Conservation (phyloP, 2,888 invertebrate genomes). For the Poecilobothrus nobilitatus region DNA sequence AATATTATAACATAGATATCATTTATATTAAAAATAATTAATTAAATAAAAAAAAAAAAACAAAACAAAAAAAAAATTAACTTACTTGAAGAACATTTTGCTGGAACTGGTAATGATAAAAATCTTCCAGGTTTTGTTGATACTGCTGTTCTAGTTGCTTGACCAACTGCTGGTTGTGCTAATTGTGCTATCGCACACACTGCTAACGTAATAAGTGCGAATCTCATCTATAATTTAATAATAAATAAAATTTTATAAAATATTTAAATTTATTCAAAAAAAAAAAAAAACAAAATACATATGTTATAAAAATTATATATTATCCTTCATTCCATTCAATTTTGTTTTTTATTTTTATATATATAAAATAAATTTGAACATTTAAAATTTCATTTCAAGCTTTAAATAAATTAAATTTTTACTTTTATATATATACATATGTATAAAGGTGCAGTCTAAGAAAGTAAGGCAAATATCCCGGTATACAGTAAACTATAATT, state of each 20-base stretch:
- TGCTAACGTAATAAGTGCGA: constrained; percentile 54
- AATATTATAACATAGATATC: too few relatives aligned
- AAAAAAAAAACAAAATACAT: neutral
- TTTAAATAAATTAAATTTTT: too few relatives aligned
- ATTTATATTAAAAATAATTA: too few relatives aligned
- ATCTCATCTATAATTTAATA: constrained; percentile 55
- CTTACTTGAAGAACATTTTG: constrained; percentile 80
- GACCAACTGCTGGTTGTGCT: constrained; percentile 49
- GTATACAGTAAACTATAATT: too few relatives aligned
- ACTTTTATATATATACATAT: too few relatives aligned
- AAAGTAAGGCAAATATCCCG: too few relatives aligned
- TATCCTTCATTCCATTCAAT: neutral
- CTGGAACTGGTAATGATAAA: constrained; percentile 68
- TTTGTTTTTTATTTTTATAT: too few relatives aligned
- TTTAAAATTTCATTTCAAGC: too few relatives aligned
- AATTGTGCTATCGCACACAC: constrained; percentile 50
- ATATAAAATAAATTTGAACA: too few relatives aligned
- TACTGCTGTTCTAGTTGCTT: constrained; percentile 54
- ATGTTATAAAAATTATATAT: neutral
- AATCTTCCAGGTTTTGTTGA: constrained; percentile 70
- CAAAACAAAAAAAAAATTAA: constrained; percentile 30
- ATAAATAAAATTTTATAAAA: constrained; percentile 15
- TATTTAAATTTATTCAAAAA: constrained; percentile 8
- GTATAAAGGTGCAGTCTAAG: too few relatives aligned
- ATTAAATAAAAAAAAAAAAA: too few relatives aligned